A percentile compares a stretch with the other conserved stretches of the same genome.
These are phyloP conservation scores for Mythimna impura DNA, from an alignment of 2,888 invertebrate genomes.

Conservation along the genomic window DNA sequence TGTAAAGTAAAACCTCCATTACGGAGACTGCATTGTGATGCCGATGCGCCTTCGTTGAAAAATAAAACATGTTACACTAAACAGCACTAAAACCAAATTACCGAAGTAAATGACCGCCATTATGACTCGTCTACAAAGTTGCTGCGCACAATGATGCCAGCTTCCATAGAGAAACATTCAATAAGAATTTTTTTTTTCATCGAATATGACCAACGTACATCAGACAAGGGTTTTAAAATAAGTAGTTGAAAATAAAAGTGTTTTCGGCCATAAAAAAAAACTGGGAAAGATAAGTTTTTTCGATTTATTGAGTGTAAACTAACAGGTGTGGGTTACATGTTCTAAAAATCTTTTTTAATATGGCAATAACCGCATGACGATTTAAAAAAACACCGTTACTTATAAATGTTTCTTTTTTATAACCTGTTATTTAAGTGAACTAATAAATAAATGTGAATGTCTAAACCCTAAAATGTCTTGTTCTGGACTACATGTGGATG, in stretches of 20 bases:
- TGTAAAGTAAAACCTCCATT: too few species aligned
- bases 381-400: conserved; percentile 14
- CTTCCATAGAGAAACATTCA: too few species aligned
- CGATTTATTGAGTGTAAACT: conserved; percentile 63
- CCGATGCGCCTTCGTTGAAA: too few species aligned
- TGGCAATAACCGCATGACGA: conserved; percentile 65
- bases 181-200: too few species aligned
- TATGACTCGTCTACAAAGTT: too few species aligned
- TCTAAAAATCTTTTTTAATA: conserved; percentile 46
- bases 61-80: too few species aligned
- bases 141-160: too few species aligned
- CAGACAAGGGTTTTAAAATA: conserved; percentile 3
- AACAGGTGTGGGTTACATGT: conserved; percentile 68
- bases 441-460: conserved; percentile 49
- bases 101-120: too few species aligned
- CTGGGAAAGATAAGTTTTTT: conserved; percentile 59
- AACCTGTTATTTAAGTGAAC: conserved; percentile 28
- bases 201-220: too few species aligned
- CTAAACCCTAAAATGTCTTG: conserved; percentile 3
- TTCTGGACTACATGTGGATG: conserved; percentile 11
- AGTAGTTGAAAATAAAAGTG: conserved; percentile 16
- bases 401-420: conserved; percentile 28
- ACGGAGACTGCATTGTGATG: too few species aligned
- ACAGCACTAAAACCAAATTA: too few species aligned
- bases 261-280: conserved; percentile 5